These are phyloP conservation scores for Xiphophorus couchianus DNA, from an alignment of 2,113 vertebrate species.

Conservation along the genomic window DNA sequence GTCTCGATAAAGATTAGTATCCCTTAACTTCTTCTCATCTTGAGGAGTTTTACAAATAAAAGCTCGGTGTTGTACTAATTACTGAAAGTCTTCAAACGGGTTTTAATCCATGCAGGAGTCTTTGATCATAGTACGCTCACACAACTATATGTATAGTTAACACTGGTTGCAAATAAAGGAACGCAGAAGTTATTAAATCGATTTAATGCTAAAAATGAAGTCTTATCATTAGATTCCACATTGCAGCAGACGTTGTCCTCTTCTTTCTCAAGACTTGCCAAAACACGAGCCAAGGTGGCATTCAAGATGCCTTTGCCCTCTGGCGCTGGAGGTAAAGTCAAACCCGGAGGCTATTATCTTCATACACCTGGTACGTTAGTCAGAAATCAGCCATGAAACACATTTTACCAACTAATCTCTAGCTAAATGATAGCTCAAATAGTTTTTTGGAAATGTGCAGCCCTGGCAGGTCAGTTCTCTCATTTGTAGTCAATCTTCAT, in stretches of 20 bases:
- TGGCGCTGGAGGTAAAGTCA: slow-evolving; percentile 17
- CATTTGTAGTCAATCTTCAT: slow-evolving; percentile 83
- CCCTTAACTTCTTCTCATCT: slow-evolving; percentile 69
- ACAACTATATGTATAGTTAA: slow-evolving; percentile 8
- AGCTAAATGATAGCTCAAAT: slow-evolving; percentile 63
- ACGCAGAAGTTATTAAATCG: not conserved
- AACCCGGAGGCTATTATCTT: slow-evolving; percentile 37
- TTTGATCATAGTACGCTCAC: not conserved
- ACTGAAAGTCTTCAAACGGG: slow-evolving; percentile 32
- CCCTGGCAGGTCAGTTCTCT: slow-evolving; percentile 80
- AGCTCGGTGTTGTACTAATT: slow-evolving; percentile 73
- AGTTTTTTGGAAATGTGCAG: slow-evolving; percentile 67
- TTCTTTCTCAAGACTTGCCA: slow-evolving; percentile 24
- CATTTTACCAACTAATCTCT: slow-evolving; percentile 51
- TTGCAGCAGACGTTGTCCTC: not conserved
- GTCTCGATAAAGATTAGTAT: slow-evolving; percentile 77
- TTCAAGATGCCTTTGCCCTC: slow-evolving; percentile 31
- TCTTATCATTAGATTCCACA: slow-evolving; percentile 19
- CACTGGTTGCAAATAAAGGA: slow-evolving; percentile 8
- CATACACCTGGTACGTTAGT: slow-evolving; percentile 50
- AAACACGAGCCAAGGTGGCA: slow-evolving; percentile 6
- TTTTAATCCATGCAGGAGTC: slow-evolving; percentile 15
- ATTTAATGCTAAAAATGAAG: slow-evolving; percentile 8
- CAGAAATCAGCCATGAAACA: slow-evolving; percentile 57
- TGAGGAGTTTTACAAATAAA: slow-evolving; percentile 75